phyloP scores from a whole-genome alignment of 2,888 invertebrate species.

The Aspidiotus rigidus region DNA sequence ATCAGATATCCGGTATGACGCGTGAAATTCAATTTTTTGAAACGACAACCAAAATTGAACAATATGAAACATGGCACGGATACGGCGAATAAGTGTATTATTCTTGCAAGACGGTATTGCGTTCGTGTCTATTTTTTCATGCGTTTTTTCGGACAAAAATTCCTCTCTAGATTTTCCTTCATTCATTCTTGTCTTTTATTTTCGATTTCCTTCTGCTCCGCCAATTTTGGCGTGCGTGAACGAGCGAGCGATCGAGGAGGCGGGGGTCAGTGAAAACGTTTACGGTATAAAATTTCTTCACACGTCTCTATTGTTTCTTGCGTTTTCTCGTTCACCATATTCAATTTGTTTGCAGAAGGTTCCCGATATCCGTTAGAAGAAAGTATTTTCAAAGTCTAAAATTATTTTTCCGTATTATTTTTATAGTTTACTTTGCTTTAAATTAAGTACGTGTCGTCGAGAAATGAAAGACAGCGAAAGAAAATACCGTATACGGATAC shows the following conservation, averaged over 20 bases:
- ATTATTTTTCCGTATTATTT: conserved; percentile 31
- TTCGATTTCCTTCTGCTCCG: not conserved
- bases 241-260: not conserved
- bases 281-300: conserved; percentile 30
- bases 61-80: too few species aligned
- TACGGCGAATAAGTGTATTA: not conserved
- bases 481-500: not conserved
- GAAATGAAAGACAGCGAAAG: not conserved
- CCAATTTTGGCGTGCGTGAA: not conserved
- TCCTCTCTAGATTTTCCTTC: not conserved
- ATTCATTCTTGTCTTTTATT: not conserved
- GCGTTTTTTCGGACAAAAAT: not conserved
- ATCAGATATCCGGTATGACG: too few species aligned
- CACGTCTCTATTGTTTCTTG: conserved; percentile 29
- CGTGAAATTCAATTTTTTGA: too few species aligned
- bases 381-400: conserved; percentile 30
- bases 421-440: conserved; percentile 30
- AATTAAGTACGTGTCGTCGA: conserved; percentile 31
- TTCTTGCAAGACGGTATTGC: not conserved
- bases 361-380: conserved; percentile 20
- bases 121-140: conserved; percentile 4
- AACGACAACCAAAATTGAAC: too few species aligned
- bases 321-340: conserved; percentile 18
- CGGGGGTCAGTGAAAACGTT: too few species aligned
- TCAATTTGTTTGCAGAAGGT: conserved; percentile 30